phyloP scores from a whole-genome alignment of 2,797 vertebrate genomes.

The Podargus strigoides region DNA sequence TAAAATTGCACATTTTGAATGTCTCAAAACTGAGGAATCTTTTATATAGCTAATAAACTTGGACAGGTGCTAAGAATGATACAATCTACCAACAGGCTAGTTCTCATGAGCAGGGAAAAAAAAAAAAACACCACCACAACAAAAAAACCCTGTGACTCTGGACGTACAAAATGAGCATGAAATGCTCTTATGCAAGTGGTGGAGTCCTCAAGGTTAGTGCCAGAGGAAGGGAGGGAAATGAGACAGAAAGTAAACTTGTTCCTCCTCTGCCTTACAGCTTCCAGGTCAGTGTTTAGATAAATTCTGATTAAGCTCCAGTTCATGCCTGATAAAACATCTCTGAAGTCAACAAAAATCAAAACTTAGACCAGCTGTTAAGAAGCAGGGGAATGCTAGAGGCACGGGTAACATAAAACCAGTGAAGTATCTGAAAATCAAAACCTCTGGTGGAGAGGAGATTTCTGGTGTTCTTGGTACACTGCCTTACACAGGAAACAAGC shows the following conservation, averaged over 20 bases:
- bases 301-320: neutral
- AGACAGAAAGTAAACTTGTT: neutral
- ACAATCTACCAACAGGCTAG: neutral
- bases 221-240: neutral
- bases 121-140: no score
- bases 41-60: constrained; percentile 5
- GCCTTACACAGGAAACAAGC: neutral
- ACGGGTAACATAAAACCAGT: neutral
- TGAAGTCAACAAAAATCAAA: neutral
- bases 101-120: neutral
- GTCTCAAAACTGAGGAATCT: neutral
- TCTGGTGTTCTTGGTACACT: neutral
- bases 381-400: neutral
- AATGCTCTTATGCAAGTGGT: neutral
- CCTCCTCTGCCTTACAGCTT: neutral
- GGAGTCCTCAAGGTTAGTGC: neutral
- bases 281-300: neutral
- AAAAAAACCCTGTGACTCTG: fast-evolving
- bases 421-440: neutral
- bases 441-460: neutral
- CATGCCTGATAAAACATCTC: neutral
- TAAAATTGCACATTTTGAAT: constrained; percentile 15
- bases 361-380: neutral
- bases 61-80: constrained; percentile 22
- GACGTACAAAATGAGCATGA: neutral